Evolutionary conservation across 2,888 invertebrate genomes (phyloP).

Genomic region (Chloroclysta siterata): DNA sequence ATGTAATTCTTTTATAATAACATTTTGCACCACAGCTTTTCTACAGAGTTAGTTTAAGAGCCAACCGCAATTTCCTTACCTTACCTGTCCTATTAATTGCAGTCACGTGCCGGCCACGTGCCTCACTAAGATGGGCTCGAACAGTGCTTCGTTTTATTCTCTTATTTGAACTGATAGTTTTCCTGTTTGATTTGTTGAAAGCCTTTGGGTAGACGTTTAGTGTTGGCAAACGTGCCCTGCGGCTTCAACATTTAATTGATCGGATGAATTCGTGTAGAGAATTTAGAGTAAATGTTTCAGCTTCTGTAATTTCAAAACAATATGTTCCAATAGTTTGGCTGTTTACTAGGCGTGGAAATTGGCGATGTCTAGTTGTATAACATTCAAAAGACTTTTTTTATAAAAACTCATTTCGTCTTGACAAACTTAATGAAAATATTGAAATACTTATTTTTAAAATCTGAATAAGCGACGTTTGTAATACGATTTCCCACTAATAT

Average conservation of each 20-base stretch:
- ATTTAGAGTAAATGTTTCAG: conserved; percentile 2
- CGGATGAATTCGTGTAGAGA: conserved; percentile 7
- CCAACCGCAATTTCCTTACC: conserved; percentile 66
- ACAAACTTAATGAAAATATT: no score
- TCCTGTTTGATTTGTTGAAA: conserved; percentile 42
- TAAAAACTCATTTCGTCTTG: no score
- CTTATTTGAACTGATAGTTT: conserved; percentile 43
- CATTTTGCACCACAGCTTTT: background rate
- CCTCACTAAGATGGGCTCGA: conserved; percentile 48
- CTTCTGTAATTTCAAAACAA: background rate
- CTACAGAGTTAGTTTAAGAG: conserved; percentile 37
- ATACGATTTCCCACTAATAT: background rate
- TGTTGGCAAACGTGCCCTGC: conserved; percentile 24
- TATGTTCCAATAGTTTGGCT: background rate
- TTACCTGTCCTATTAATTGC: conserved; percentile 68
- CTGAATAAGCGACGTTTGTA: no score
- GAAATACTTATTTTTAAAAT: no score
- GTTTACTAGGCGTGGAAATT: no score
- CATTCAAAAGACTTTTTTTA: no score
- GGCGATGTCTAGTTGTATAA: no score
- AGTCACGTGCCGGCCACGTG: conserved; percentile 65
- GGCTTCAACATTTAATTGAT: conserved; percentile 10
- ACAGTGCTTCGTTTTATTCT: conserved; percentile 49
- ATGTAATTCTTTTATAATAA: no score
- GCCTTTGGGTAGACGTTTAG: conserved; percentile 30